A percentile compares a stretch with the other conserved stretches of the same genome.
Conservation (phyloP, 2,113 vertebrate species). For the Nyctereutes procyonoides region DNA sequence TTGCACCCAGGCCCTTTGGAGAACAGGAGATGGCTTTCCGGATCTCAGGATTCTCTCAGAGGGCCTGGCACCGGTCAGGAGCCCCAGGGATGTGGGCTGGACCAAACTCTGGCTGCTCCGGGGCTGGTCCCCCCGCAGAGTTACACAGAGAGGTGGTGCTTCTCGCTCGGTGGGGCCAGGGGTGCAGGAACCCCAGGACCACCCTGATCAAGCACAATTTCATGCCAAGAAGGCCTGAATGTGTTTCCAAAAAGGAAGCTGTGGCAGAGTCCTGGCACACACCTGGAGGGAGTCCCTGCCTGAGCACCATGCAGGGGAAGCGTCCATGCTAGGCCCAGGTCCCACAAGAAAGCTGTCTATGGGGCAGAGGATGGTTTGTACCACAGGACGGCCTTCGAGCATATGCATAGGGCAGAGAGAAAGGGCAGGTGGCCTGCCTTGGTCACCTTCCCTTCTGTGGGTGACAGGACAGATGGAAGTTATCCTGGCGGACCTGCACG, state of each 20-base stretch:
- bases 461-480: neutral
- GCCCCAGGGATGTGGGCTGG: accelerated
- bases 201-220: neutral
- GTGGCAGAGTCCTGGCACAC: accelerated
- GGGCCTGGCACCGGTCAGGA: accelerated
- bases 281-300: neutral
- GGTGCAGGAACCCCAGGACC: accelerated
- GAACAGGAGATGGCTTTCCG: accelerated
- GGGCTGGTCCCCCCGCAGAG: accelerated
- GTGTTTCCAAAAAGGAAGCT: neutral
- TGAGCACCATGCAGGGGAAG: neutral
- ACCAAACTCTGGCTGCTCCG: neutral
- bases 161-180: accelerated
- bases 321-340: neutral
- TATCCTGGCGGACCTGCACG: accelerated
- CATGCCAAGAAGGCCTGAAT: accelerated
- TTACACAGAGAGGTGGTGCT: neutral
- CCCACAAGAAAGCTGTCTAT: accelerated
- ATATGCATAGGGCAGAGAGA: accelerated
- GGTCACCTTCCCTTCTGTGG: accelerated
- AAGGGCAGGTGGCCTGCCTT: accelerated
- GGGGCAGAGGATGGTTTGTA: accelerated
- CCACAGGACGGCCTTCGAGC: neutral
- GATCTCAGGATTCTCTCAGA: accelerated
- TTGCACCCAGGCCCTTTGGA: neutral